Evolutionary conservation across 2,888 invertebrate species (phyloP).

Genomic region (Anthrax anthrax): DNA sequence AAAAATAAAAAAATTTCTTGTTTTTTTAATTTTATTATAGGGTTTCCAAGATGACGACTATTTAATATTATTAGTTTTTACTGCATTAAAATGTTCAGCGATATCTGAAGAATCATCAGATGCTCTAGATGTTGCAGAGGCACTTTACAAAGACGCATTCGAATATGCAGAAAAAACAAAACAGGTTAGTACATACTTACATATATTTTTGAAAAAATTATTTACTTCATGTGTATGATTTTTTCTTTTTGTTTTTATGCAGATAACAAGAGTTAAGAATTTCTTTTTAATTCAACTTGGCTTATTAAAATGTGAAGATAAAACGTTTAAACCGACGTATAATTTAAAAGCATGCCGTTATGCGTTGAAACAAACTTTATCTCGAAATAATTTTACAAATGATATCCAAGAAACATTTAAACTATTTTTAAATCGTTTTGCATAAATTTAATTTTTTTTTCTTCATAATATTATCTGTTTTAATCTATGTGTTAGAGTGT

Average conservation of each 20-base stretch:
- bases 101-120: conserved; percentile 23
- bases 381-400: conserved; percentile 21
- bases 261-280: conserved; percentile 26
- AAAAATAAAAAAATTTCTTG: no score
- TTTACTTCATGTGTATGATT: background rate
- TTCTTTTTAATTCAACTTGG: conserved; percentile 30
- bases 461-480: no score
- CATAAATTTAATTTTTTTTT: conserved; percentile 2
- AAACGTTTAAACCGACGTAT: conserved; percentile 23
- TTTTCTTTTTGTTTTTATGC: background rate
- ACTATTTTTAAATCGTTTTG: conserved; percentile 23
- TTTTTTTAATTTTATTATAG: conserved; percentile 15
- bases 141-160: conserved; percentile 25
- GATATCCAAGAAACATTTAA: conserved; percentile 27
- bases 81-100: conserved; percentile 30
- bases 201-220: background rate
- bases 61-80: conserved; percentile 26
- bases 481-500: no score
- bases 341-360: conserved; percentile 27
- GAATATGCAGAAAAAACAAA: conserved; percentile 27
- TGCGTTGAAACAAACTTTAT: conserved; percentile 25
- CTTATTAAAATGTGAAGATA: conserved; percentile 26
- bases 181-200: conserved; percentile 14
- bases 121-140: conserved; percentile 25
- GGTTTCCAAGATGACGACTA: conserved; percentile 26